phyloP scores from a whole-genome alignment of 2,797 vertebrate species.

The Takifugu ocellatus region DNA sequence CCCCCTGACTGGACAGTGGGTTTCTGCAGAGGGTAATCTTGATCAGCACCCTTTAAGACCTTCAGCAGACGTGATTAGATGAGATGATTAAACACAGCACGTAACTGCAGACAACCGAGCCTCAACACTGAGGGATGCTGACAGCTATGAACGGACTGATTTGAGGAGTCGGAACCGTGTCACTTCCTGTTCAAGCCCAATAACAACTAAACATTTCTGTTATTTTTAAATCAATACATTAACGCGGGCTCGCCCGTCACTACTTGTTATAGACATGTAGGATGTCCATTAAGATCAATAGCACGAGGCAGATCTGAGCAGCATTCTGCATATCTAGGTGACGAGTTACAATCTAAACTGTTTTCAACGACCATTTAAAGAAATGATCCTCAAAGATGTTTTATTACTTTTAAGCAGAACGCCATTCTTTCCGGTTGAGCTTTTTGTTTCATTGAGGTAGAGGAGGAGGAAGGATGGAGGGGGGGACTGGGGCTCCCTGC shows the following conservation, averaged over 20 bases:
- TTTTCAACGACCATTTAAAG: no score
- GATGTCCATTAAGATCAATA: no score
- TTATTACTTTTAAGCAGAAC: slow-evolving; percentile 49
- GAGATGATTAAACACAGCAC: slow-evolving; percentile 50
- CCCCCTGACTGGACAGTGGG: slow-evolving; percentile 13
- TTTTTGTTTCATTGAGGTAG: slow-evolving; percentile 46
- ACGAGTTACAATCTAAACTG: no score
- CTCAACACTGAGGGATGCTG: slow-evolving; percentile 2
- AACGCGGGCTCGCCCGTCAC: no score
- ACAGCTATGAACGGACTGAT: slow-evolving; percentile 5
- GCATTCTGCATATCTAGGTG: no score
- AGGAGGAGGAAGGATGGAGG: slow-evolving; percentile 39
- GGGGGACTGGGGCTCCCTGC: slow-evolving; percentile 52
- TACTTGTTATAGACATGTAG: no score
- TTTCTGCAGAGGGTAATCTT: slow-evolving; percentile 33
- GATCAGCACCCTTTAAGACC: slow-evolving; percentile 41
- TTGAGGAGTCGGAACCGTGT: not conserved
- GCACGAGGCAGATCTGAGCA: no score
- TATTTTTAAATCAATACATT: no score
- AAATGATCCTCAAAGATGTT: not conserved
- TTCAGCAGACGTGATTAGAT: slow-evolving; percentile 45
- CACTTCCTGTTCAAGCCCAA: slow-evolving; percentile 2
- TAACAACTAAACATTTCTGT: no score
- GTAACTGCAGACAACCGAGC: slow-evolving; percentile 34
- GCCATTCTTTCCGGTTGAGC: slow-evolving; percentile 66